phyloP scores from a whole-genome alignment of 2,888 invertebrate genomes.

The Drosophila paramelanica region DNA sequence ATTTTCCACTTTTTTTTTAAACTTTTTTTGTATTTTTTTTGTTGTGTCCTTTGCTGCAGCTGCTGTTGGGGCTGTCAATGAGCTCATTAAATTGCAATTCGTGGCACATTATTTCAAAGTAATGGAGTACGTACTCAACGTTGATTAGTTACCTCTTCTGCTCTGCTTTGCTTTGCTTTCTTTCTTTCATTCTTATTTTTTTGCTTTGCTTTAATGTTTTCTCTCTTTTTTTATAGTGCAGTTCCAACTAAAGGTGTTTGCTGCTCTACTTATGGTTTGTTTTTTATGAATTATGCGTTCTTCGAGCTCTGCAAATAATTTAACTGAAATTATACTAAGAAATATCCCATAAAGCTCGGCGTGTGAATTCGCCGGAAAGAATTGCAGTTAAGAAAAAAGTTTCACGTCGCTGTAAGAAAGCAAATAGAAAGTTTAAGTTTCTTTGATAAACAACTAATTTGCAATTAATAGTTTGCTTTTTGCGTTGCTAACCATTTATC shows the following conservation, averaged over 20 bases:
- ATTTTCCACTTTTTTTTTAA: conserved; percentile 1
- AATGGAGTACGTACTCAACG: conserved; percentile 53
- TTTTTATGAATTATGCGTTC: conserved; percentile 36
- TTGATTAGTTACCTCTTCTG: conserved; percentile 46
- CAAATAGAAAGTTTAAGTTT: conserved; percentile 15
- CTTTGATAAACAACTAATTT: conserved; percentile 42
- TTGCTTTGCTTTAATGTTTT: conserved; percentile 10
- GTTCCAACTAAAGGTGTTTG: conserved; percentile 69
- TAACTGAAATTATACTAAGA: conserved; percentile 20
- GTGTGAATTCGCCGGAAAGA: conserved; percentile 29
- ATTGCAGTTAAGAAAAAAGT: conserved; percentile 27
- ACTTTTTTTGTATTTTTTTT: conserved; percentile 5
- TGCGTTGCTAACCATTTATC: background rate
- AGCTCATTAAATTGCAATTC: conserved; percentile 77
- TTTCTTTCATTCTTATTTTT: background rate
- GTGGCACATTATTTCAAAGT: conserved; percentile 47
- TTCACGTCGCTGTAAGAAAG: conserved; percentile 6
- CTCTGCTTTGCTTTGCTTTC: conserved; percentile 26
- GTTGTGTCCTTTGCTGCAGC: conserved; percentile 2
- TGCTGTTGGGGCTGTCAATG: conserved; percentile 64
- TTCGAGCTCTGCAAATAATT: conserved; percentile 34
- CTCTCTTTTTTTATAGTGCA: conserved; percentile 31
- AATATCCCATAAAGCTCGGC: conserved; percentile 26
- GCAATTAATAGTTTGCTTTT: conserved; percentile 34
- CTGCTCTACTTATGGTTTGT: conserved; percentile 31